Evolutionary conservation across 1,140 invertebrate species (phyloP), one percentile per base, ranked within the genome.

Genomic region (Bradysia coprophila): DNA sequence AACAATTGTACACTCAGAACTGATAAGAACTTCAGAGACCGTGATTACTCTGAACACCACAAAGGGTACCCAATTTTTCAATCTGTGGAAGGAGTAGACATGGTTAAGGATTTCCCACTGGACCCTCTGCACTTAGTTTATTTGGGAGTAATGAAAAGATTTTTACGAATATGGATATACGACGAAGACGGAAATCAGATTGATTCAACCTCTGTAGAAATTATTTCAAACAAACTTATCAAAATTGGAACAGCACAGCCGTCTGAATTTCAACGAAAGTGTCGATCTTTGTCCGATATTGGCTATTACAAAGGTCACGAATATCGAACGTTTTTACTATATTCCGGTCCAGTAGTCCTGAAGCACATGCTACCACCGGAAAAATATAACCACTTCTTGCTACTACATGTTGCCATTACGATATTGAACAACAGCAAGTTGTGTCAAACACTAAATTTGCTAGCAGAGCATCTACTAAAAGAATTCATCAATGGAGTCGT

Each of bases 41-140:
- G 33, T 37, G 20, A 24, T n/a, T 48, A 49, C 41, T 28, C 24
- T 13, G 20, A 6, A n/a, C 50, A 52, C 38, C 49, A 51, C 41
- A 52, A 51, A 38, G 4, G 13, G n/a, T 31, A 49, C 36, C 43
- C 49, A 10, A 46, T 49, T 18, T 42, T 54, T 34, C 18, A 37
- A 31, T n/a, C n/a, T n/a, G 16, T 38, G 18, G 33, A 49, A 1
- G 40, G 36, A 8, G 47, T 52, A 11, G 41, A 54, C 39, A 51
- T 54, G 49, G 23, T 54, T 10, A 40, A 50, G 38, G 45, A 44
- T 38, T 52, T 52, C 48, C 47, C 48, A 15, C 43, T 21, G 18
- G 52, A 54, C 46, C 44, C 44, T 13, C 22, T 51, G 15, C 49
- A 54, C 42, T 40, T 52, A 18, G 46, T 54, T n/a, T 45, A 54